phyloP scores from a whole-genome alignment of 2,888 invertebrate genomes.

The Anthophora plumipes region DNA sequence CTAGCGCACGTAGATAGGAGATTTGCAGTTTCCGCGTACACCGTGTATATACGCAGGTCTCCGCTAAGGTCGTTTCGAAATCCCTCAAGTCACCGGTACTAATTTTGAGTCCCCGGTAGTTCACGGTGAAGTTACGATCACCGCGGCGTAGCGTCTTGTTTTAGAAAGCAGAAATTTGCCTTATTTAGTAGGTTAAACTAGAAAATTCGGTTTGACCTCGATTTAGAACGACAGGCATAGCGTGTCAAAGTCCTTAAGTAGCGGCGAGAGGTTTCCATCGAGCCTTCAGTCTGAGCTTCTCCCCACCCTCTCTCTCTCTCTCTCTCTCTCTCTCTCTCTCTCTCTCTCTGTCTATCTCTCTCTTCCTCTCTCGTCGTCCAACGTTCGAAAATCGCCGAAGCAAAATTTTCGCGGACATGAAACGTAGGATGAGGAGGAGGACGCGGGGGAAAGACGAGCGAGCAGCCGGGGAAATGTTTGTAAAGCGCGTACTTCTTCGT shows the following conservation, averaged over 20 bases:
- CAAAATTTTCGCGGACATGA: slow-evolving; percentile 5
- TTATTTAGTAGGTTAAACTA: slow-evolving; percentile 85
- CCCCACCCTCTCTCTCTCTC: slow-evolving; percentile 3
- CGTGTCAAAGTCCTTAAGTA: slow-evolving; percentile 65
- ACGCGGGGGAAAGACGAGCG: not conserved
- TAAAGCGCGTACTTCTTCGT: not conserved
- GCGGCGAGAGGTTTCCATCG: slow-evolving; percentile 66
- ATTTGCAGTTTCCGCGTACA: slow-evolving; percentile 36
- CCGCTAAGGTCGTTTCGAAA: slow-evolving; percentile 69
- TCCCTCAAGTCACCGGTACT: slow-evolving; percentile 69
- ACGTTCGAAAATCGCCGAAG: slow-evolving; percentile 39
- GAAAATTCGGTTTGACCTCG: slow-evolving; percentile 85
- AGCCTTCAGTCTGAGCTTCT: slow-evolving; percentile 41
- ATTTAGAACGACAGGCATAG: slow-evolving; percentile 74
- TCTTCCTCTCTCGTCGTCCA: too few species aligned
- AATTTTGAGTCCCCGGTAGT: slow-evolving; percentile 74
- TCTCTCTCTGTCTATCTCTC: too few species aligned
- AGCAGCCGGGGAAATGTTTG: not conserved
- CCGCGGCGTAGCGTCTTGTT: slow-evolving; percentile 66
- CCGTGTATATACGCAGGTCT: slow-evolving; percentile 3
- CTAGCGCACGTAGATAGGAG: slow-evolving; percentile 30
- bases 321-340: too few species aligned
- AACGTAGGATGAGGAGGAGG: too few species aligned
- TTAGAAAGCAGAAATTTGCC: slow-evolving; percentile 84
- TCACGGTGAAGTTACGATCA: slow-evolving; percentile 67